phyloP scores from a whole-genome alignment of 2,888 invertebrate genomes.

The Gerris lacustris region DNA sequence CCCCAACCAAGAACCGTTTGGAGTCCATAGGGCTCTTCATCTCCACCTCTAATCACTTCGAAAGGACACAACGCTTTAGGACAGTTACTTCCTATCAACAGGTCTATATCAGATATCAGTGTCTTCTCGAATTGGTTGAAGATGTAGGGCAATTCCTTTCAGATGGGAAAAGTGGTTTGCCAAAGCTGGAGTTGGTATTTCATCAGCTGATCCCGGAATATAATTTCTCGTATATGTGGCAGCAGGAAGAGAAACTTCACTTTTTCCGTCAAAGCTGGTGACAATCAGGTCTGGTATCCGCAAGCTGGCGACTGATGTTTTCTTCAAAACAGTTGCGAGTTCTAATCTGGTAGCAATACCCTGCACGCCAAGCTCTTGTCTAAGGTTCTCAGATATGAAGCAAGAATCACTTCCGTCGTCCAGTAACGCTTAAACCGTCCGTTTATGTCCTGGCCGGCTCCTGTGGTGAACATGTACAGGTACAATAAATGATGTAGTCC shows the following conservation, averaged over 20 bases:
- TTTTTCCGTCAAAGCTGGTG: neutral
- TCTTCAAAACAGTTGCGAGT: neutral
- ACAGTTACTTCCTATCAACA: neutral
- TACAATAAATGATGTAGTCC: neutral
- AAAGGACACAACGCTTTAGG: neutral
- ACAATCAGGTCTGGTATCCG: neutral
- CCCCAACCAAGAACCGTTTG: neutral
- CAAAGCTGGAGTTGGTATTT: neutral
- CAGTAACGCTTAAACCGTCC: neutral
- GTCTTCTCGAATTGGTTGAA: conserved; percentile 1
- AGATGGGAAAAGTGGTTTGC: neutral
- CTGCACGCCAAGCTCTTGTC: too few relatives aligned
- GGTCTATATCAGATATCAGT: neutral
- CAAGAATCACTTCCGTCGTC: too few relatives aligned
- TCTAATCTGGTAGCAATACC: neutral
- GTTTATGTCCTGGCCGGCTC: neutral
- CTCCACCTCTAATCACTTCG: neutral
- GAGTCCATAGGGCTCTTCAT: neutral
- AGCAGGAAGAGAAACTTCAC: neutral
- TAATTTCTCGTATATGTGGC: neutral
- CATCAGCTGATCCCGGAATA: neutral
- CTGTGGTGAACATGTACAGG: neutral
- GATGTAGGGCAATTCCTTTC: neutral
- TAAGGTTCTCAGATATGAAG: too few relatives aligned
- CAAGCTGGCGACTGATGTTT: neutral